Conservation (phyloP, 2,797 vertebrate species). For the Choloepus didactylus region DNA sequence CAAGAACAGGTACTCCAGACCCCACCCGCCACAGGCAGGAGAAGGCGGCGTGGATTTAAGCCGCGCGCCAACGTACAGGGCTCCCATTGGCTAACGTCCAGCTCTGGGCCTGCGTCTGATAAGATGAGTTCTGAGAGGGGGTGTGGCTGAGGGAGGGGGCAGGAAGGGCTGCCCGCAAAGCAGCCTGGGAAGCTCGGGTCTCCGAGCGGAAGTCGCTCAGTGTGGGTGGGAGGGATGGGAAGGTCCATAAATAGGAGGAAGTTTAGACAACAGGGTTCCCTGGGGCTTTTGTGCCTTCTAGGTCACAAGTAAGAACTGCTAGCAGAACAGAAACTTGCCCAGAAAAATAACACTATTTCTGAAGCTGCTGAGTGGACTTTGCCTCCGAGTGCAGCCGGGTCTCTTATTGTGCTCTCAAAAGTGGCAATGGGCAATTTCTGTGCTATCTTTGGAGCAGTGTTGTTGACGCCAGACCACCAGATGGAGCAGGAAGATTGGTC, state of each 20-base stretch:
- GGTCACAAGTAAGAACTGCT: slow-evolving; percentile 60
- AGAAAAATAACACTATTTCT: neutral
- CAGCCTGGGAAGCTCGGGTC: slow-evolving; percentile 53
- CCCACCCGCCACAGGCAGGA: slow-evolving; percentile 18
- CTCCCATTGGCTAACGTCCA: slow-evolving; percentile 40
- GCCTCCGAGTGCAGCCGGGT: neutral
- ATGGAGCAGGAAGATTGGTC: neutral
- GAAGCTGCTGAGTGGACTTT: slow-evolving; percentile 53
- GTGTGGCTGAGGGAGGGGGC: slow-evolving; percentile 1
- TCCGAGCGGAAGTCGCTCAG: neutral
- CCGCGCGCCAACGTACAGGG: slow-evolving; percentile 61
- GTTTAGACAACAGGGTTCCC: slow-evolving; percentile 72
- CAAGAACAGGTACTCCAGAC: slow-evolving; percentile 38
- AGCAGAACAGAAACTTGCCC: slow-evolving; percentile 74
- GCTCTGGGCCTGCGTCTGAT: slow-evolving; percentile 2
- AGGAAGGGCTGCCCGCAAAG: slow-evolving; percentile 38
- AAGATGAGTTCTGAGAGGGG: neutral
- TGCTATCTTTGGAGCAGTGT: neutral
- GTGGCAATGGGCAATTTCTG: neutral
- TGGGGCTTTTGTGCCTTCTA: slow-evolving; percentile 51
- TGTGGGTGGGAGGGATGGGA: neutral
- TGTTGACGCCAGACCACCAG: neutral
- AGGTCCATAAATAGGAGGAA: slow-evolving; percentile 61
- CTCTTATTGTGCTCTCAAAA: neutral
- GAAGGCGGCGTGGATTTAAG: slow-evolving; percentile 71